Conservation (phyloP, 2,888 invertebrate species). For the Chalcis sispes region DNA sequence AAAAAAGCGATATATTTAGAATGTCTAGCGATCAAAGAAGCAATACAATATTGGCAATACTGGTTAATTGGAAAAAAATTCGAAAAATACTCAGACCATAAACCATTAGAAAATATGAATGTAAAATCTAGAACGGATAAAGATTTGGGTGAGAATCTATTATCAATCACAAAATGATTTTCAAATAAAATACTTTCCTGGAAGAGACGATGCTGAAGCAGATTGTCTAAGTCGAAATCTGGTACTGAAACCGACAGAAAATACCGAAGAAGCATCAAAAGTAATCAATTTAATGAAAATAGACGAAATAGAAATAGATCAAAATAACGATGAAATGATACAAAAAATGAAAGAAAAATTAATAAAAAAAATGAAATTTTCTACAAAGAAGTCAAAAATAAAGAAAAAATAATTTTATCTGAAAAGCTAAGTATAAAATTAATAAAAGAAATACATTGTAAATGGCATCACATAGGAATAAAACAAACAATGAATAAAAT, state of each 20-base stretch:
- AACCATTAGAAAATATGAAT: not conserved
- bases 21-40: no score
- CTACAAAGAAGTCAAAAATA: slow-evolving; percentile 18
- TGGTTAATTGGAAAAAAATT: not conserved
- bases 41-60: slow-evolving; percentile 2
- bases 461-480: slow-evolving; percentile 1
- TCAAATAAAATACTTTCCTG: not conserved
- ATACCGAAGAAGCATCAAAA: not conserved
- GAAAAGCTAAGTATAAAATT: slow-evolving; percentile 9
- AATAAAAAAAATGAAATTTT: not conserved
- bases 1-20: no score
- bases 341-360: slow-evolving; percentile 54
- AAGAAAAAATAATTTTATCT: slow-evolving; percentile 8
- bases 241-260: not conserved
- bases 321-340: not conserved
- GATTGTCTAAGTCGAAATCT: not conserved
- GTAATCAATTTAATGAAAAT: not conserved
- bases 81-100: not conserved
- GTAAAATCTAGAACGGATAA: not conserved
- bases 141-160: not conserved
- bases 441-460: slow-evolving; percentile 6
- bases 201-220: not conserved
- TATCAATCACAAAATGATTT: slow-evolving; percentile 1
- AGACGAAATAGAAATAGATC: no score
- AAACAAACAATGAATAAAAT: slow-evolving; percentile 9